Evolutionary conservation across 2,888 invertebrate species (phyloP), one percentile per base, ranked within the genome.

Genomic region (Ischnus inquisitorius): DNA sequence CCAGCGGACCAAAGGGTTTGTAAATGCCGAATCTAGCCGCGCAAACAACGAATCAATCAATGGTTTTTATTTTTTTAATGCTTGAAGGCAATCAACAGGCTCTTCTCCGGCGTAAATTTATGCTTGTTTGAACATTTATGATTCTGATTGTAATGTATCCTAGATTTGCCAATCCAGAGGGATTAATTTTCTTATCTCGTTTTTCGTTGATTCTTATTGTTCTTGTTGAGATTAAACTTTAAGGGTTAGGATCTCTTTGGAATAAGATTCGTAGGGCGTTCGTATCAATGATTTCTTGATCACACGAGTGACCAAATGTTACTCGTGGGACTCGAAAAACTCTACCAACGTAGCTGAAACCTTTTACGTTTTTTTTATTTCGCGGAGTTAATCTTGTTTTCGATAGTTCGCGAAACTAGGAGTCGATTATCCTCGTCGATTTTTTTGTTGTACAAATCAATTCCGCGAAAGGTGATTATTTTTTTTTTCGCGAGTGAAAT

Each of bases 1-100:
- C 4, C 28, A 39, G 3, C 2, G 54, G 43, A 16, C 22, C 22
- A 12, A 43, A 34, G 57, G 54, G n/a, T 1, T 22, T 39, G 43
- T 48, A 4, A 12, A 14, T 16, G 25, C 16, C 12, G 41, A 46
- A 46, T 79, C 34, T 67, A 43, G 3, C n/a, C n/a, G 41, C 12
- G 5, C 14, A 22, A 39, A 54, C 19, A 28, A 46, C 51, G 60
- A 34, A 16, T 10, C 16, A 4, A 60, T 10, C 54, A 16, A 12
- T 46, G 28, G 43, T 54, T 34, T 10, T 51, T 39, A 64, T 64
- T n/a, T 62, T 46, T 65, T 71, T 48, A 46, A 16, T 3, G 19
- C 48, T 14, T 19, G 8, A 1, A 16, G 28, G 16, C 28, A 41
- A 76, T 76, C 76, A 57, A 67, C 57, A 57, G 57, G 19, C 57